Evolutionary conservation across 2,797 vertebrate species (phyloP), one percentile per base, ranked within the genome.

Genomic region (Pelobates cultripes): DNA sequence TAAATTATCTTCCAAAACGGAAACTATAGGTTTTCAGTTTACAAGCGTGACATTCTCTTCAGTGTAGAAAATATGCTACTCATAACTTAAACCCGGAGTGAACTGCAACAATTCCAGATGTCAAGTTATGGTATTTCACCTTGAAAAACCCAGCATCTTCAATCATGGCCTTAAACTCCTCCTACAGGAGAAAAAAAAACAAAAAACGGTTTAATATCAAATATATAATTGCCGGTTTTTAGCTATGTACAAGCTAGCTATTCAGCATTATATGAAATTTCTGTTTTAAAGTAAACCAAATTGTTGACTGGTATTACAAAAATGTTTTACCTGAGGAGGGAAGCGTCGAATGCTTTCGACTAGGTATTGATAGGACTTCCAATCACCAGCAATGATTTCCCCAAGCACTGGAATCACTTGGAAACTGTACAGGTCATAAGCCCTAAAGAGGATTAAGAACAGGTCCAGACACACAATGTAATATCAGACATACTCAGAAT

Each of bases 281-380:
- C 10, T 51, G 47, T 6, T 51, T 51, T 6, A 51, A n/a, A n/a
- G n/a, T n/a, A n/a, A 51, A 51, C 10, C 5, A 51, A 51, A 5
- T 51, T 51, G 5, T 51, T 5, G 47, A 67, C 5, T 28, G 67
- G 40, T 43, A 9, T 15, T 69, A 41, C 12, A 51, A 28, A 17
- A 67, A 63, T 40, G n/a, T 64, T 14, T 81, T 89, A 99, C 97
- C 95, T 99, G 98, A 75, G 94, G 88, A 0, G 97, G 98, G 84
- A 99, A 99, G 82, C 87, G 95, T 70, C 96, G 93, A 85, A 99
- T 99, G 86, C 98, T 99, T 87, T 99, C 97, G 51, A 99, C 96
- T 9, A 99, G 93, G 87, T 99, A 99, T 82, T 99, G 97, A 83
- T 99, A 99, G 1, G 98, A 97, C 82, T 96, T 99, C 98, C 98